phyloP scores from a whole-genome alignment of 1,140 invertebrate genomes.

The Diabrotica undecimpunctata region DNA sequence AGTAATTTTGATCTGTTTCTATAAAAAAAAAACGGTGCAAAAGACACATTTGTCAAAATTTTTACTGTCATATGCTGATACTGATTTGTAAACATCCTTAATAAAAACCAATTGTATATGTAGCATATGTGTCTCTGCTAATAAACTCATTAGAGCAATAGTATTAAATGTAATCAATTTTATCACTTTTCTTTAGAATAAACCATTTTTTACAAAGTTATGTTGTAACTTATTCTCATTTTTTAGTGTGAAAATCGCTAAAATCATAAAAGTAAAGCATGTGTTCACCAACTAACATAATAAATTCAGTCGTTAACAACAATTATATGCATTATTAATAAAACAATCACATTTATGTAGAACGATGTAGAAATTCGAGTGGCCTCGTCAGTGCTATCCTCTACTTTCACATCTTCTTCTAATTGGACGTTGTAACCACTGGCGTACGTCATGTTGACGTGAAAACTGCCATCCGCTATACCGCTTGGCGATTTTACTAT shows the following conservation, averaged over 20 bases:
- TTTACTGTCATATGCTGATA: no score
- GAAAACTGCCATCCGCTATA: slow-evolving; percentile 52
- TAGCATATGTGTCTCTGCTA: no score
- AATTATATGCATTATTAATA: slow-evolving; percentile 32
- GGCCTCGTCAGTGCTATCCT: slow-evolving; percentile 4
- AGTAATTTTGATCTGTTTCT: no score
- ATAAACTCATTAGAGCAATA: no score
- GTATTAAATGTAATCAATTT: no score
- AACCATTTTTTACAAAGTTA: not conserved
- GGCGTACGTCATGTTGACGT: slow-evolving; percentile 55
- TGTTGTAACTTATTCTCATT: not conserved
- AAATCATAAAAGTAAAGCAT: not conserved
- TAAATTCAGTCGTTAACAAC: slow-evolving; percentile 34
- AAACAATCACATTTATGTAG: slow-evolving; percentile 44
- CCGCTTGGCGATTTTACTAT: slow-evolving; percentile 53
- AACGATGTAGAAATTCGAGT: slow-evolving; percentile 28
- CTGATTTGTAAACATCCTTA: no score
- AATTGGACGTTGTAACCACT: slow-evolving; percentile 42
- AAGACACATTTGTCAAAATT: no score
- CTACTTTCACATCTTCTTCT: slow-evolving; percentile 23
- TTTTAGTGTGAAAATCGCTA: not conserved
- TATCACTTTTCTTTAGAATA: not conserved
- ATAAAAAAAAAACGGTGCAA: no score
- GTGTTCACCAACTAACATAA: slow-evolving; percentile 9
- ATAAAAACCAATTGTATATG: no score